Percentiles rank a stretch among this genome's conserved stretches.
Evolutionary conservation across 2,888 invertebrate genomes (phyloP).

Genomic region (Stegana nigrithorax): DNA sequence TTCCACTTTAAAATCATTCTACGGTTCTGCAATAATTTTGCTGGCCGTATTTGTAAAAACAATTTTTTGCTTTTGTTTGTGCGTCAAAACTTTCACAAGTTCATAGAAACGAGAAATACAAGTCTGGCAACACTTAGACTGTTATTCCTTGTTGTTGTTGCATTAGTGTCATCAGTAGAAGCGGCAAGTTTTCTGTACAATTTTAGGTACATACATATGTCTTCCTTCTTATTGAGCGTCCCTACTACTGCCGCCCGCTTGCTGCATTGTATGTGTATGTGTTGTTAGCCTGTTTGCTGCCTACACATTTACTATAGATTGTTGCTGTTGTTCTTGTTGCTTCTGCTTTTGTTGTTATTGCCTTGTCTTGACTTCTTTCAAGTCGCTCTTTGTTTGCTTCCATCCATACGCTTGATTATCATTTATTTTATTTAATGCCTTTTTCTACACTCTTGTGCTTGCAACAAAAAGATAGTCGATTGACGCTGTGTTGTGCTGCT

Average conservation of each 20-base stretch:
- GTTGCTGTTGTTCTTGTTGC: neutral
- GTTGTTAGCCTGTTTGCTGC: no score
- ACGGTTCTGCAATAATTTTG: no score
- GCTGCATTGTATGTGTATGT: no score
- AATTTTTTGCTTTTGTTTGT: no score
- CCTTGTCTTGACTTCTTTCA: slow-evolving; percentile 9
- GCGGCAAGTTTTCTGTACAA: neutral
- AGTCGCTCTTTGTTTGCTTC: slow-evolving; percentile 17
- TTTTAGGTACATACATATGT: neutral
- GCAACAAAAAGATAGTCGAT: slow-evolving; percentile 1
- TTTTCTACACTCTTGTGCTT: slow-evolving; percentile 7
- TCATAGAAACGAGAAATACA: no score
- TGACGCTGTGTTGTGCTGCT: neutral
- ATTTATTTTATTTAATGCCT: slow-evolving; percentile 14
- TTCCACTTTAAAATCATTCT: no score
- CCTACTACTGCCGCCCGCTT: neutral
- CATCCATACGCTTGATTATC: slow-evolving; percentile 9
- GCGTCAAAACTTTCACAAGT: no score
- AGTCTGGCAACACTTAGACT: neutral
- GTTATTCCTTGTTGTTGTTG: neutral
- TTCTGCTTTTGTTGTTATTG: slow-evolving; percentile 1
- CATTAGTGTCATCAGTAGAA: neutral
- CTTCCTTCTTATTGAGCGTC: neutral
- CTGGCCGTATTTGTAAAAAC: no score
- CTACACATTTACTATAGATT: slow-evolving; percentile 2